Evolutionary conservation across 2,888 invertebrate genomes (phyloP), one percentile per base, ranked within the genome.

Genomic region (Eudemis profundana): DNA sequence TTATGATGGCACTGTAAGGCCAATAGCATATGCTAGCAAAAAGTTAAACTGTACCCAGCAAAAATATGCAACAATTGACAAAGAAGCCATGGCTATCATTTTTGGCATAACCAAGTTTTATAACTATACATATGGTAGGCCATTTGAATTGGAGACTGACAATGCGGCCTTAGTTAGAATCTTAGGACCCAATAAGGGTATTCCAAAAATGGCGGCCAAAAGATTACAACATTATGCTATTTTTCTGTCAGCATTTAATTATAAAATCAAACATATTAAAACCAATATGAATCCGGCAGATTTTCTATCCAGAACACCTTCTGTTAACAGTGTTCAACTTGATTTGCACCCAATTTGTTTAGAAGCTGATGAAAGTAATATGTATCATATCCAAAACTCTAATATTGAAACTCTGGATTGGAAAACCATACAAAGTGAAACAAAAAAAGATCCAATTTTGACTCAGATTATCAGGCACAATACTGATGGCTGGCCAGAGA

Each of bases 171-270:
- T 60, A 10, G 38, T 53, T 2, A 19, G 38, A 7, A 53, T 40
- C 5, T 61, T 61, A 44, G 61, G 61, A n/a, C 51, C 61, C n/a
- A 51, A 12, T 3, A 61, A 61, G 12, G 38, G 36, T 21, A 62
- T 62, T 15, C 59, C 64, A 1, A 64, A 64, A 51, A 64, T 64
- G 64, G 64, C 59, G 8, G 64, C 64, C 2, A 50, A 51, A 36
- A 27, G 64, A 10, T 14, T 64, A 7, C 64, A 64, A 10, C 64
- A 64, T 14, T 64, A 57, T 49, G 64, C 64, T 3, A 64, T 64
- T 8, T 64, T 64, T 42, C 15, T 64, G 4, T 64, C 64, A n/a
- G 61, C 61, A 42, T 61, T 61, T 36, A 40, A 44, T 14, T 61
- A 61, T 21, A 61, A 46, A 53, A 36, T 50, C 12, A 60, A 10